Percentiles rank a stretch among this genome's conserved stretches.
phyloP scores from a whole-genome alignment of 2,888 invertebrate genomes.

The Aelia acuminata region DNA sequence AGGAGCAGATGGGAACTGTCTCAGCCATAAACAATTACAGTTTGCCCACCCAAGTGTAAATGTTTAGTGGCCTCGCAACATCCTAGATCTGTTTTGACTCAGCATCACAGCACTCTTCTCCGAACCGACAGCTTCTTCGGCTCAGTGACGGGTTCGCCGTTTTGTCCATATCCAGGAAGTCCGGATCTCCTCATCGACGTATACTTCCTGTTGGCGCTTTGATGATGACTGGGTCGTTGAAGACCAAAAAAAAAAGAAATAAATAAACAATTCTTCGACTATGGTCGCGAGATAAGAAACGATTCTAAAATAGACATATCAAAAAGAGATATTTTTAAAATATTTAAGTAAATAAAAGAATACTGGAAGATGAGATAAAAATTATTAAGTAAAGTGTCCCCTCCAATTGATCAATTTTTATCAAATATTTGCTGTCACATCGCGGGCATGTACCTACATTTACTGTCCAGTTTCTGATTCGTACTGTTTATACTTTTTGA shows the following conservation, averaged over 20 bases:
- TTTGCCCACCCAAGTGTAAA: conserved; percentile 64
- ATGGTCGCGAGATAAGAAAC: neutral
- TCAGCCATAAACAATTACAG: conserved; percentile 49
- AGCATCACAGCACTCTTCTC: conserved; percentile 47
- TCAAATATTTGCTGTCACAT: no score
- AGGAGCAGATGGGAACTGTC: conserved; percentile 11
- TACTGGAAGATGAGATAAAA: no score
- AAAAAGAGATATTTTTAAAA: no score
- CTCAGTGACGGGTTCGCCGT: conserved; percentile 3
- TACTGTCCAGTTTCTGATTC: no score
- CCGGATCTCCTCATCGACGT: conserved; percentile 21
- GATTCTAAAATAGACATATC: no score
- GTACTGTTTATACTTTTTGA: no score
- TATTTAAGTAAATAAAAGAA: no score
- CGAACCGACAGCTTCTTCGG: conserved; percentile 58
- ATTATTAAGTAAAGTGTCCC: no score
- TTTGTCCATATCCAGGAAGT: conserved; percentile 29
- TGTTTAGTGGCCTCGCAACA: conserved; percentile 61
- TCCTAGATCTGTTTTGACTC: conserved; percentile 53
- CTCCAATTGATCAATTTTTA: no score
- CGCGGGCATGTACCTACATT: no score
- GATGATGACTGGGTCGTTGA: neutral
- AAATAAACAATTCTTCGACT: neutral
- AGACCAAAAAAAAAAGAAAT: neutral
- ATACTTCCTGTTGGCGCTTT: conserved; percentile 28